Percentiles rank a stretch among this genome's conserved stretches.
Conservation (phyloP, 2,113 vertebrate genomes). For the Sigmodon hispidus region DNA sequence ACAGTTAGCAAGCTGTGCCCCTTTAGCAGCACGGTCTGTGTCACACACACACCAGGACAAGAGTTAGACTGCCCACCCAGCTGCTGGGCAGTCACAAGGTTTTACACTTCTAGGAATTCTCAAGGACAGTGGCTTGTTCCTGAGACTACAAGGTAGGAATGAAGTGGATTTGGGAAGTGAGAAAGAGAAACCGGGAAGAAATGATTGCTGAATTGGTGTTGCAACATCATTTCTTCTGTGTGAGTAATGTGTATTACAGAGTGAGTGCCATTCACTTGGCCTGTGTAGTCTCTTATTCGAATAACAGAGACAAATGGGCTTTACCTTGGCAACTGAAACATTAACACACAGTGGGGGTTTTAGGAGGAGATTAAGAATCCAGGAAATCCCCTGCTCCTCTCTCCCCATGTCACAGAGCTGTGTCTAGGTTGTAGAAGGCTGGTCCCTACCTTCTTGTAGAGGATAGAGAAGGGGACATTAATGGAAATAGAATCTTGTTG, state of each 20-base stretch:
- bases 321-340: not conserved
- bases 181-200: not conserved
- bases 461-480: not conserved
- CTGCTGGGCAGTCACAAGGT: not conserved
- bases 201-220: no score
- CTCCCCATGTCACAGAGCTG: not conserved
- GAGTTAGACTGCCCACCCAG: no score
- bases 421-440: not conserved
- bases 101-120: not conserved
- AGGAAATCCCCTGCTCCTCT: not conserved
- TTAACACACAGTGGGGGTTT: not conserved
- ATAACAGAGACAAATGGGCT: not conserved
- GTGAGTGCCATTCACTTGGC: accelerated
- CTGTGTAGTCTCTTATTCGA: not conserved
- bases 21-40: accelerated
- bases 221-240: not conserved
- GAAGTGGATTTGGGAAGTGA: not conserved
- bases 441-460: not conserved
- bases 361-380: not conserved
- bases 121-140: not conserved
- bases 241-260: not conserved
- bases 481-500: not conserved
- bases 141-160: not conserved
- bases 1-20: not conserved
- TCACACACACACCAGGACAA: not conserved